Evolutionary conservation across 2,113 vertebrate genomes (phyloP).

Genomic region (Dicrurus megarhynchus): DNA sequence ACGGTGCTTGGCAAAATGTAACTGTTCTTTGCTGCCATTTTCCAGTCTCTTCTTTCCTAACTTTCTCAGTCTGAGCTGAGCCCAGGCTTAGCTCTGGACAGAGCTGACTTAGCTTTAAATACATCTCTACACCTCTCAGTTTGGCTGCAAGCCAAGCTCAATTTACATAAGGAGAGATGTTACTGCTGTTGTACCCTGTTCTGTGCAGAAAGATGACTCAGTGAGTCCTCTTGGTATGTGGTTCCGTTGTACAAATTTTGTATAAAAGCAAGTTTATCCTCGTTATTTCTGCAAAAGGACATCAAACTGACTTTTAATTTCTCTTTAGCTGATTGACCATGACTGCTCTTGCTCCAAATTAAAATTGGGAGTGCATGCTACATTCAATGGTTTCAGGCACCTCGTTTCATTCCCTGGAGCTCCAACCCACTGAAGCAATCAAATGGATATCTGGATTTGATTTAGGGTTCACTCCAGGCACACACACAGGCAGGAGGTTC

Average conservation of each 20-base stretch:
- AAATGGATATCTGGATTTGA: background rate
- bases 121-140: background rate
- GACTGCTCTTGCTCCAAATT: background rate
- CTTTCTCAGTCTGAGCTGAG: background rate
- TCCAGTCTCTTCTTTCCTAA: background rate
- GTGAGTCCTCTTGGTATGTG: background rate
- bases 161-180: background rate
- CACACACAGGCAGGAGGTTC: background rate
- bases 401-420: background rate
- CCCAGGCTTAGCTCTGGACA: background rate
- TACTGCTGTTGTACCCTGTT: background rate
- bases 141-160: background rate
- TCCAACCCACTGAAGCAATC: background rate
- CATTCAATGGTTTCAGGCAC: background rate
- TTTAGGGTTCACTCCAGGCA: background rate
- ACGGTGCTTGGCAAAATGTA: background rate
- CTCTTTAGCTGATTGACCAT: background rate
- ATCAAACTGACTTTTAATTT: slow-evolving; percentile 7
- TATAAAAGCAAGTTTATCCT: background rate
- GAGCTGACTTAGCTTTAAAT: background rate
- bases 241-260: background rate
- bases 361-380: background rate
- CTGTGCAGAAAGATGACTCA: slow-evolving; percentile 24
- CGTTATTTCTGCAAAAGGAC: background rate
- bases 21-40: background rate